These are phyloP conservation scores for Atta colombica DNA, from an alignment of 1,140 invertebrate genomes.

Conservation along the genomic window DNA sequence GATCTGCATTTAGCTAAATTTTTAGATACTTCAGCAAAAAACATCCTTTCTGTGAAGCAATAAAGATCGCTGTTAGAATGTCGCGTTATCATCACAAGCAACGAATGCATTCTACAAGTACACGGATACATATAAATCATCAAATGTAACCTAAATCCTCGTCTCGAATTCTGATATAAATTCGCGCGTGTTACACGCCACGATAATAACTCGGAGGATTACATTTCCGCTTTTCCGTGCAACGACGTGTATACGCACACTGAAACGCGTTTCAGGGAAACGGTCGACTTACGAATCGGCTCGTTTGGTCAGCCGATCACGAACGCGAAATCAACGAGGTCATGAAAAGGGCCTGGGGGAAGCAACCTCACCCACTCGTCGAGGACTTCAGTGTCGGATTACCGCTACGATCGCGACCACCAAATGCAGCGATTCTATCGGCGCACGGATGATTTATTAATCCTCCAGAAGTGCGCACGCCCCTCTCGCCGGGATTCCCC, in stretches of 20 bases:
- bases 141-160: slow-evolving; percentile 32
- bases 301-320: slow-evolving; percentile 20
- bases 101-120: not conserved
- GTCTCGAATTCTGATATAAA: slow-evolving; percentile 19
- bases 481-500: not conserved
- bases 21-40: no score
- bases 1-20: no score
- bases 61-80: not conserved
- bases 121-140: slow-evolving; percentile 28
- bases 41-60: not conserved
- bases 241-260: slow-evolving; percentile 4
- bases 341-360: slow-evolving; percentile 10
- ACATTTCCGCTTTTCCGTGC: slow-evolving; percentile 38
- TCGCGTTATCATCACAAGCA: slow-evolving; percentile 11
- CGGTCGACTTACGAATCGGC: slow-evolving; percentile 1
- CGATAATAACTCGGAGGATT: slow-evolving; percentile 44
- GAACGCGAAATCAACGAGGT: slow-evolving; percentile 51
- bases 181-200: slow-evolving; percentile 34
- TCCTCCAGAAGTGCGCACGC: slow-evolving; percentile 30
- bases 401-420: slow-evolving; percentile 18
- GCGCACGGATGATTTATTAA: slow-evolving; percentile 54
- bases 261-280: not conserved
- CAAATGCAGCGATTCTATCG: slow-evolving; percentile 42
- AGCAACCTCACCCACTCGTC: not conserved
- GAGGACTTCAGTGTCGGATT: slow-evolving; percentile 14